Base-by-base conservation (phyloP, 2,113 vertebrate genomes). In the Microcebus griseorufus region DNA sequence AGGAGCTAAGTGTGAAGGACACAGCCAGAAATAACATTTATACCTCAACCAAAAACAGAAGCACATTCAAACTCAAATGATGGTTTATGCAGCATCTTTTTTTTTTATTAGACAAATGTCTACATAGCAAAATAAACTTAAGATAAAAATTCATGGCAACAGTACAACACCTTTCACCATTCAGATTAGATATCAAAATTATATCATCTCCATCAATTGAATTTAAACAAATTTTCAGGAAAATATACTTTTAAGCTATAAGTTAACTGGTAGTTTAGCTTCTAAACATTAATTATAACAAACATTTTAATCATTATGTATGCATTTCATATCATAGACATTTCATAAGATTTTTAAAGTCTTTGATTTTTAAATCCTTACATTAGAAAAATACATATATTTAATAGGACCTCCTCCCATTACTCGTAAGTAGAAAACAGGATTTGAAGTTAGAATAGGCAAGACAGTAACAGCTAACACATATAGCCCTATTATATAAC, bases 21-120 rank as follows among this genome's bases (percentile, higher is more conserved):
- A 96, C 98, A 98, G 99, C 99, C 99, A 99, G 99, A 98, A 99
- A 99, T 99, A 99, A 99, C 99, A 99, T 99, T 99, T 99, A 99
- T 98, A 99, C 99, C 99, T 99, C 99, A 99, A 99, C 99, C 98
- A 99, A 99, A 99, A 99, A 99, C 99, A 99, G 99, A 99, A 99
- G 99, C 98, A 98, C 99, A 99, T 99, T 99, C 99, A 99, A 86
- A 98, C 98, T 98, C 98, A 98, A 98, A 98, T 87, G 98, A 99
- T 98, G 98, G 99, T 99, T 99, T 99, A 98, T 98, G 98, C 97
- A 99, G 99, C 99, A 99, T 99, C 99, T 99, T 99, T 99, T 98
- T 98, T 98, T 99, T 99, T 98, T 99, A 99, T 99, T 99, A 99
- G 98, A 99, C 97, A 88, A 98, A 98, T 98, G 98, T 98, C 99